Conservation (phyloP, 2,113 vertebrate genomes). For the Martes martes region DNA sequence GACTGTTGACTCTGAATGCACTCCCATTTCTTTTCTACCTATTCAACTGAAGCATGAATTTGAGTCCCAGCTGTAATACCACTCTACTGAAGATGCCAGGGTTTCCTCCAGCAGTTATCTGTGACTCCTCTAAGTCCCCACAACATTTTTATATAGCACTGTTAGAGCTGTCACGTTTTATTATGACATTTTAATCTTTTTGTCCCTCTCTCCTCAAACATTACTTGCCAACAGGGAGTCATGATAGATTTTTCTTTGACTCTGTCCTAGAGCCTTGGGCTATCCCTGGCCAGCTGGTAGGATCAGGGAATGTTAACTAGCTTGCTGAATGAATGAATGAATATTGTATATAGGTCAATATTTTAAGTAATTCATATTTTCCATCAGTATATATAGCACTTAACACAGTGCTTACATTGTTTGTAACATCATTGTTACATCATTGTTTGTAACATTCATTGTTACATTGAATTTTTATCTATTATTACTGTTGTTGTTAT, state of each 20-base stretch:
- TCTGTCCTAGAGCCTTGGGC: neutral
- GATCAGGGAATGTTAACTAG: neutral
- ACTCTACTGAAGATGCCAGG: neutral
- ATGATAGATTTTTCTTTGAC: neutral
- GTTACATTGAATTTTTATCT: neutral
- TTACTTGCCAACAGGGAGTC: neutral
- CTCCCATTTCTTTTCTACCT: neutral
- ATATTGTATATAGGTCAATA: neutral
- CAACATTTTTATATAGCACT: neutral
- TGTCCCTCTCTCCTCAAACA: neutral
- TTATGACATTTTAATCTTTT: neutral
- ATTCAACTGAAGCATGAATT: neutral
- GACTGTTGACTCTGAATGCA: neutral
- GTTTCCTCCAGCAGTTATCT: neutral
- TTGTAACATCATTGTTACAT: neutral
- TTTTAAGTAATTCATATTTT: neutral
- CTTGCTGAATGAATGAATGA: neutral
- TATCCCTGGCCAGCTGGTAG: neutral
- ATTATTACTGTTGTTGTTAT: neutral
- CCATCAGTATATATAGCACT: neutral
- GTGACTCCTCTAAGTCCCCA: neutral
- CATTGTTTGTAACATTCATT: too few relatives aligned
- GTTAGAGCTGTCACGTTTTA: neutral
- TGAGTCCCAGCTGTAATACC: neutral
- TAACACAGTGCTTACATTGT: neutral